These are phyloP conservation scores for Seira sanloemensis DNA, from an alignment of 2,888 invertebrate genomes.

Conservation along the genomic window DNA sequence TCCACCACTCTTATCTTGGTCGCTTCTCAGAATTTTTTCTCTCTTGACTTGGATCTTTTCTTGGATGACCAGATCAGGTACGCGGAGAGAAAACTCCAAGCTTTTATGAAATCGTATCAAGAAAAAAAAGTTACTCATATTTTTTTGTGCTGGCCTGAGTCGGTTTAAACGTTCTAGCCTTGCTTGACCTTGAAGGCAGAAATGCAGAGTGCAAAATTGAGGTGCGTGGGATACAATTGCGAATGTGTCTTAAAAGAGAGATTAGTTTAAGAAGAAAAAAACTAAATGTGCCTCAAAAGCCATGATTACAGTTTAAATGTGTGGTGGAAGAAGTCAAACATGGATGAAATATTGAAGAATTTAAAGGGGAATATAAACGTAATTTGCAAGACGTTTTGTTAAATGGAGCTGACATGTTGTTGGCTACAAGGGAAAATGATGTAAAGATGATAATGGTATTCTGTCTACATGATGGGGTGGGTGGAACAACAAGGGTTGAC, in stretches of 20 bases:
- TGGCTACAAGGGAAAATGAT: background rate
- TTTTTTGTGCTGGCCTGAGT: background rate
- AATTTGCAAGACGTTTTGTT: background rate
- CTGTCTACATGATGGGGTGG: background rate
- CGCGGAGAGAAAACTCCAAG: background rate
- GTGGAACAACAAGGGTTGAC: background rate
- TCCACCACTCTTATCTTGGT: background rate
- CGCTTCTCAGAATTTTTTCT: background rate
- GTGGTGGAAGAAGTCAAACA: background rate
- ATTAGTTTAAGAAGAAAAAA: background rate
- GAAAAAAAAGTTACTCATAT: background rate
- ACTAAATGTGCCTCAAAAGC: background rate
- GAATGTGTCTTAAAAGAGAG: background rate
- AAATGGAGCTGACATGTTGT: background rate
- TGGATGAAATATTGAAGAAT: background rate
- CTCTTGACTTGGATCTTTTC: background rate
- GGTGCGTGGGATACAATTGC: background rate
- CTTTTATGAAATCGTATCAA: background rate
- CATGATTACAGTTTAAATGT: constrained; percentile 8
- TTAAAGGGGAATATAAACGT: background rate
- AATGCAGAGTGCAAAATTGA: background rate
- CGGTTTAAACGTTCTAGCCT: constrained; percentile 25
- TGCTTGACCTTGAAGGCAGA: constrained; percentile 37
- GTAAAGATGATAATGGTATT: background rate
- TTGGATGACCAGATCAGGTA: background rate